Base-by-base conservation (phyloP, 2,888 invertebrate genomes). In the Rhodophaea formosa region DNA sequence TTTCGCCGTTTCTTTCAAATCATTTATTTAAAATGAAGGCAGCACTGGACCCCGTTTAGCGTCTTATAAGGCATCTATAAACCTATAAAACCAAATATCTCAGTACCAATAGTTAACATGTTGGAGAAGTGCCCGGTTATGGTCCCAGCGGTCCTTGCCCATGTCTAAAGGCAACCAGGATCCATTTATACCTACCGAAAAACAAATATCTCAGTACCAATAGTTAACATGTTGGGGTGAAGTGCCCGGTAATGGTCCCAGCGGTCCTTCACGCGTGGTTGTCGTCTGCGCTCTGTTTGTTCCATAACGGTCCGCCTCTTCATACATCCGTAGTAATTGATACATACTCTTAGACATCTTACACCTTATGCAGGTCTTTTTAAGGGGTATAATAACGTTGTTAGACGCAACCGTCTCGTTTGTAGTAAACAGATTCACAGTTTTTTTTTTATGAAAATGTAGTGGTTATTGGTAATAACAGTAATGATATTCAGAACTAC, bases 291-390 rank as follows among this genome's bases (percentile, higher is more conserved):
- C 51, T 51, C 51, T 51, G 51, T 35, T 51, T 51, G 16, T 39
- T 17, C 12, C 14, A 16, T 51, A 51, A 51, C 51, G 51, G 51
- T 51, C 3, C 15, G 14, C 1, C 51, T 51, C 51, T 51, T 39
- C 35, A 51, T 51, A 51, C 51, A 51, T 51, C 51, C 35, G 49
- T 32, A 15, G 51, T 51, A 12, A 51, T 51, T 51, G 51, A 51
- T 51, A 51, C 35, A 15, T 1, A 51, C 51, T 35, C 49, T 51
- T 32, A 15, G 30, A 47, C 16, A 46, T 46, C 16, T 51, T 32
- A 35, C 35, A 16, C 51, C 51, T 35, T 51, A 32, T 51, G 15
- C 7, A 3, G 5, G 32, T 51, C 1, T 5, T 1, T 10, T 16
- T 51, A 51, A 16, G 35, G 16, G 12, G 16, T 12, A 12, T 45